Evolutionary conservation across 2,113 vertebrate genomes (phyloP).

Genomic region (Laterallus jamaicensis): DNA sequence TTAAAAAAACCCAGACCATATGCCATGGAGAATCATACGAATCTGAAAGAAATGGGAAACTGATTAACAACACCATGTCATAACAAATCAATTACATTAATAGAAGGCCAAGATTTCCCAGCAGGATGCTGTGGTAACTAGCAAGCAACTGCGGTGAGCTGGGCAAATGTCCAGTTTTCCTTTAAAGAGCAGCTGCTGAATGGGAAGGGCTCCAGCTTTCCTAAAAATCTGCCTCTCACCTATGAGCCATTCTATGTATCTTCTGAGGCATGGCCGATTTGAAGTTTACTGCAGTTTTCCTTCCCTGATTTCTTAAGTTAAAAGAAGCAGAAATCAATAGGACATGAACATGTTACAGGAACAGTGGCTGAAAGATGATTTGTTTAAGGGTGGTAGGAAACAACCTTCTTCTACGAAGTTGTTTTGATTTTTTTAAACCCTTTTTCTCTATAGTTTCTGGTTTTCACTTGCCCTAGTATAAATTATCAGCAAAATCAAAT

Average conservation of each 20-base stretch:
- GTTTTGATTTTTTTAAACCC: background rate
- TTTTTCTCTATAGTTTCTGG: background rate
- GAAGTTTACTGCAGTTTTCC: background rate
- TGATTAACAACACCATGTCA: background rate
- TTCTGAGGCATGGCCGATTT: background rate
- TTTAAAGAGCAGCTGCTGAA: background rate
- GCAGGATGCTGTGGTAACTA: constrained; percentile 8
- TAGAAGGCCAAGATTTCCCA: constrained; percentile 1
- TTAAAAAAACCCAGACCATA: background rate
- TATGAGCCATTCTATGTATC: background rate
- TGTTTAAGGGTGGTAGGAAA: background rate
- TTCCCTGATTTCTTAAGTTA: background rate
- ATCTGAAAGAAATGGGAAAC: background rate
- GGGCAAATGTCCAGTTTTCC: background rate
- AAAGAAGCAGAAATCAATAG: background rate
- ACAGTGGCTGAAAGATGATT: background rate
- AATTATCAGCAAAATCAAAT: background rate
- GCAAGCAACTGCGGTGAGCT: background rate
- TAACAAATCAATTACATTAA: constrained; percentile 10
- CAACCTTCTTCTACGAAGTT: background rate
- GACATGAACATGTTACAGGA: background rate
- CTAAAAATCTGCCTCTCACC: background rate
- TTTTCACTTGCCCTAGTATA: background rate
- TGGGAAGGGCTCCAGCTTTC: background rate
- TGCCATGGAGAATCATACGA: fast-evolving